Conservation (phyloP, 2,797 vertebrate genomes). For the Rhabdomys pumilio region DNA sequence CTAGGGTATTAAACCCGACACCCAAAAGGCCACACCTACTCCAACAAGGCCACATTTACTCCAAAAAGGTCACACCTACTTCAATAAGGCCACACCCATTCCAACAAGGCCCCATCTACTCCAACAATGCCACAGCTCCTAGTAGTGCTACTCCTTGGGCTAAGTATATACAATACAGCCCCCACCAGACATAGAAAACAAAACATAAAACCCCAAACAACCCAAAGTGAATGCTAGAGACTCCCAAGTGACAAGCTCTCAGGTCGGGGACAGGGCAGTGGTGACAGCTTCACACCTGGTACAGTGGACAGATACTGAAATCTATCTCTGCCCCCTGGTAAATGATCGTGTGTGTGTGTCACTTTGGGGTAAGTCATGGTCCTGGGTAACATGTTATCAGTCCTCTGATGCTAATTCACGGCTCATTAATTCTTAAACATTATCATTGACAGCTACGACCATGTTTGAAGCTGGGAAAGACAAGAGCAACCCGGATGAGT, state of each 20-base stretch:
- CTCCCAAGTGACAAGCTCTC: not conserved
- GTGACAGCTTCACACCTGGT: not conserved
- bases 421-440: constrained; percentile 18
- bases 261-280: not conserved
- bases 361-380: not conserved
- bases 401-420: not conserved
- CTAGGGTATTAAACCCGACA: too few relatives aligned
- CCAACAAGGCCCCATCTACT: too few relatives aligned
- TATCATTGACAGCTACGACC: constrained; percentile 92
- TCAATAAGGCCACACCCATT: too few relatives aligned
- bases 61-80: too few relatives aligned
- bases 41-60: too few relatives aligned
- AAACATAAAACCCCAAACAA: too few relatives aligned
- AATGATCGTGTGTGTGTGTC: not conserved
- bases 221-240: not conserved
- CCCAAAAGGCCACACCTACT: too few relatives aligned
- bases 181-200: not conserved
- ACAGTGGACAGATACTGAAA: not conserved
- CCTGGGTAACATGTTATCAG: not conserved
- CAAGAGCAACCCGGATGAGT: constrained; percentile 97
- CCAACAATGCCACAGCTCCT: too few relatives aligned
- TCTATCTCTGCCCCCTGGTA: not conserved
- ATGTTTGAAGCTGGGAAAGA: constrained; percentile 98
- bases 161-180: not conserved
- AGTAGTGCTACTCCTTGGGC: too few relatives aligned